Evolutionary conservation across 2,113 vertebrate species (phyloP).

Genomic region (Tychaedon coryphoeus): DNA sequence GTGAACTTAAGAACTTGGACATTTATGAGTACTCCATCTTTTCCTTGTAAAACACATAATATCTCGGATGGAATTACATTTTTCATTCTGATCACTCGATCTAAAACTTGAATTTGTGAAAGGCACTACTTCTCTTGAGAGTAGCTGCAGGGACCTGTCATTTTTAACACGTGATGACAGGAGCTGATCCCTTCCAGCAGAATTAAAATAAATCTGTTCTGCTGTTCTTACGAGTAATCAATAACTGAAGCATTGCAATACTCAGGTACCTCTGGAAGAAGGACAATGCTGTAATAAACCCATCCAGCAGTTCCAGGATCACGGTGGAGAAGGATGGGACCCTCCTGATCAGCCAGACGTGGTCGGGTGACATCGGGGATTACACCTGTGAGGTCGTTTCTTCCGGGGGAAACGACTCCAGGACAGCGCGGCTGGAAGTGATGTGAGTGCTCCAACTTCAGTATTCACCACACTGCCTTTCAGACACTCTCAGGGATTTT

Average conservation of each 20-base stretch:
- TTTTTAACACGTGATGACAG: neutral
- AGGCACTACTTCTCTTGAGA: neutral
- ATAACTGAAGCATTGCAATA: slow-evolving; percentile 1
- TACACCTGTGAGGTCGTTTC: slow-evolving; percentile 90
- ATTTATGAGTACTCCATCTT: neutral
- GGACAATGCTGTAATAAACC: slow-evolving; percentile 72
- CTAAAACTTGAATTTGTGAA: neutral
- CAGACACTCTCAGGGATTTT: neutral
- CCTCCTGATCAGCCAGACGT: slow-evolving; percentile 92
- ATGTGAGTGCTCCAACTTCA: slow-evolving; percentile 81
- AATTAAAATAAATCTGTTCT: neutral
- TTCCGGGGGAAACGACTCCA: slow-evolving; percentile 86
- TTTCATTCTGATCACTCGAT: neutral
- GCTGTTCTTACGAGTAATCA: neutral
- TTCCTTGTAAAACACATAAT: neutral
- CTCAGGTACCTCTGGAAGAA: slow-evolving; percentile 91
- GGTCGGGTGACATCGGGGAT: slow-evolving; percentile 96
- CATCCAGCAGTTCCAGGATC: slow-evolving; percentile 81
- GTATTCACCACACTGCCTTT: rapidly evolving
- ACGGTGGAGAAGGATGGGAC: slow-evolving; percentile 80
- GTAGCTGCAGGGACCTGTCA: neutral
- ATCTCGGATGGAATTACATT: neutral
- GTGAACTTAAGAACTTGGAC: neutral
- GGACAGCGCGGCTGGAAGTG: slow-evolving; percentile 87
- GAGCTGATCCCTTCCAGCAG: neutral